phyloP scores from a whole-genome alignment of 2,888 invertebrate genomes.

The Drosophila prolongata region DNA sequence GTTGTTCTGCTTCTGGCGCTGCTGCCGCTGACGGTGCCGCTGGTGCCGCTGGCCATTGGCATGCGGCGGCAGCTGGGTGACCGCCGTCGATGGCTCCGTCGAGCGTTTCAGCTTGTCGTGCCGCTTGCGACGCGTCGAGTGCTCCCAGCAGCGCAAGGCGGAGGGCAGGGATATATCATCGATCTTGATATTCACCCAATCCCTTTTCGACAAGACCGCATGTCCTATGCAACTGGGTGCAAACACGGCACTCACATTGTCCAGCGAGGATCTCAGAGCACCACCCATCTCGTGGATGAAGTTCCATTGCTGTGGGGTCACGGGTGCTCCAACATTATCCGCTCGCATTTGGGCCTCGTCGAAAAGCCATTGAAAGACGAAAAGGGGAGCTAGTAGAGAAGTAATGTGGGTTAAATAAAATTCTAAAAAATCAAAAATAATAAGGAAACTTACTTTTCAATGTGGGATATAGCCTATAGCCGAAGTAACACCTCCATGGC shows the following conservation, averaged over 20 bases:
- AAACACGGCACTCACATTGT: conserved; percentile 94
- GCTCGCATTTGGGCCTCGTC: conserved; percentile 97
- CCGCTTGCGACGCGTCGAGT: conserved; percentile 83
- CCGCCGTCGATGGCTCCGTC: conserved; percentile 73
- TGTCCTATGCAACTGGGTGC: conserved; percentile 97
- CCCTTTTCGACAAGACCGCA: conserved; percentile 93
- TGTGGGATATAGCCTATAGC: conserved; percentile 94
- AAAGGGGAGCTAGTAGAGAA: conserved; percentile 89
- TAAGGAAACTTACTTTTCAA: conserved; percentile 87
- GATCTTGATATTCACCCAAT: conserved; percentile 94
- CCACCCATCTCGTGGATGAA: conserved; percentile 96
- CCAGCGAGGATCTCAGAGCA: conserved; percentile 91
- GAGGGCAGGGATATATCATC: conserved; percentile 93
- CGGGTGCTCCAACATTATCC: conserved; percentile 95
- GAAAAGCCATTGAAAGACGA: conserved; percentile 97
- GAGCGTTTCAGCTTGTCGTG: conserved; percentile 78
- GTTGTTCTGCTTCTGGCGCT: conserved; percentile 68
- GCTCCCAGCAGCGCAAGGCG: conserved; percentile 95
- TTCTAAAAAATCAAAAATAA: background rate
- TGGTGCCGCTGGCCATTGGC: conserved; percentile 73
- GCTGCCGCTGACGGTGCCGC: conserved; percentile 65
- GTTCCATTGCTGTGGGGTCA: conserved; percentile 96
- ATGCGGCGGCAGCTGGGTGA: conserved; percentile 63
- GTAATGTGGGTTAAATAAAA: conserved; percentile 27
- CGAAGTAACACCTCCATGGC: conserved; percentile 97